Conservation (phyloP, 2,888 invertebrate genomes). For the Microctonus brassicae region DNA sequence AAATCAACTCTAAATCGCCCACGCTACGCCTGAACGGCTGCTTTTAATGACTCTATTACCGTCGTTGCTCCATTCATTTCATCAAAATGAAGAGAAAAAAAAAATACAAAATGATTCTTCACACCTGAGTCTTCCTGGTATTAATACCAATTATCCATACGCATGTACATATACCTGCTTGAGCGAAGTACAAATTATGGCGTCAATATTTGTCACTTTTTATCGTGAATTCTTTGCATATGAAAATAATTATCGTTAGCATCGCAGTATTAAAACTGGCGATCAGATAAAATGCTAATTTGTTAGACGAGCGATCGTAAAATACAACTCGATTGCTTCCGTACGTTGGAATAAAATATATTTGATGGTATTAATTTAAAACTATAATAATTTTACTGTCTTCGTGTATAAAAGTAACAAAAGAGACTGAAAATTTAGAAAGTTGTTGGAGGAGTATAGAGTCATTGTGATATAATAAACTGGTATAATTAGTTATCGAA, state of each 20-base stretch:
- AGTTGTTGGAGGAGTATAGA: slow-evolving; percentile 37
- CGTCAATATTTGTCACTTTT: slow-evolving; percentile 2
- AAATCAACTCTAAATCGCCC: slow-evolving; percentile 6
- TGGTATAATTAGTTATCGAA: slow-evolving; percentile 51
- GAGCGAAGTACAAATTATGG: no score
- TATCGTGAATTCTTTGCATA: slow-evolving; percentile 1
- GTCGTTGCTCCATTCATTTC: slow-evolving; percentile 27
- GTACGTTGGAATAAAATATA: background rate
- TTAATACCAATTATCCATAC: background rate
- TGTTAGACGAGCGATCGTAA: slow-evolving; percentile 39
- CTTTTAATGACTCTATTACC: slow-evolving; percentile 30
- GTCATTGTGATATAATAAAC: slow-evolving; percentile 42
- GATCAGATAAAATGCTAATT: slow-evolving; percentile 47
- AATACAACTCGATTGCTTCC: slow-evolving; percentile 25
- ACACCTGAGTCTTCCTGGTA: background rate
- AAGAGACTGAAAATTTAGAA: slow-evolving; percentile 44
- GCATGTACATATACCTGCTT: background rate
- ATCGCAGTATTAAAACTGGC: slow-evolving; percentile 41
- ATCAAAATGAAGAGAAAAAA: slow-evolving; percentile 5
- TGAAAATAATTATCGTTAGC: slow-evolving; percentile 39
- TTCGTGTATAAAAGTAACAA: slow-evolving; percentile 14
- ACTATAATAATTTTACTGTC: slow-evolving; percentile 1
- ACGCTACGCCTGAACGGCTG: slow-evolving; percentile 23
- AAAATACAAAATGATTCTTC: slow-evolving; percentile 28
- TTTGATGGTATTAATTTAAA: background rate